These are phyloP conservation scores for Doryteuthis pealeii DNA, from an alignment of 1,140 invertebrate genomes.

Conservation along the genomic window DNA sequence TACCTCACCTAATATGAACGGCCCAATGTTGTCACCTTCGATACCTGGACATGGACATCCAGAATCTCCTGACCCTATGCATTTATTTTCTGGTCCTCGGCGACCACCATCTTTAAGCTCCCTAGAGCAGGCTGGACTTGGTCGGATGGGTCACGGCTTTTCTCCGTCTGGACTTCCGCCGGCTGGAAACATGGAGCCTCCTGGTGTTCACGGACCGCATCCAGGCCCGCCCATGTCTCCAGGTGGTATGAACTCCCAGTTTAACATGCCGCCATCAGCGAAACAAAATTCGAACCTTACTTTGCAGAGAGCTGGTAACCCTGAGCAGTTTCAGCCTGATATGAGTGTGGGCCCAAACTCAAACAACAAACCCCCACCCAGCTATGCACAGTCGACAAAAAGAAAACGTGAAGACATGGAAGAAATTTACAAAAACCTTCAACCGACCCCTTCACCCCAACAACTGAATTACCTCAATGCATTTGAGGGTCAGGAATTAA, in stretches of 20 bases:
- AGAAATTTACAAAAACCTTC: conserved; percentile 70
- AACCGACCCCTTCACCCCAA: conserved; percentile 94
- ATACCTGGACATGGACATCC: conserved; percentile 2
- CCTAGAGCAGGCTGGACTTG: conserved; percentile 23
- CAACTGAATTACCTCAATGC: conserved; percentile 94
- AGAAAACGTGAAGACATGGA: conserved; percentile 54
- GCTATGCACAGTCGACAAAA: conserved; percentile 57
- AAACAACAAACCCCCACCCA: conserved; percentile 53
- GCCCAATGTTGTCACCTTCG: conserved; percentile 24
- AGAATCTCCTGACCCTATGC: conserved; percentile 28
- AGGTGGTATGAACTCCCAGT: conserved; percentile 24
- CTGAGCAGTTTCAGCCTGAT: conserved; percentile 54
- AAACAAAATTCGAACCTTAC: conserved; percentile 36
- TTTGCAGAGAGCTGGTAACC: conserved; percentile 53
- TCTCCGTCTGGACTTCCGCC: conserved; percentile 35
- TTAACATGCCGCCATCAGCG: conserved; percentile 31
- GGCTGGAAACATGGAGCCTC: conserved; percentile 38
- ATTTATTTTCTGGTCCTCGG: conserved; percentile 25
- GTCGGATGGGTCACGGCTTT: conserved; percentile 33
- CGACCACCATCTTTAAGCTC: conserved; percentile 22
- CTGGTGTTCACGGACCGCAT: conserved; percentile 39
- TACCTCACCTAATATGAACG: conserved; percentile 51
- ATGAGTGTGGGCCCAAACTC: conserved; percentile 24
- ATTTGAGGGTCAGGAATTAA: conserved; percentile 94
- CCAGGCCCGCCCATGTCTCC: conserved; percentile 36